phyloP scores from a whole-genome alignment of 2,797 vertebrate species.

The Decapterus maruadsi region DNA sequence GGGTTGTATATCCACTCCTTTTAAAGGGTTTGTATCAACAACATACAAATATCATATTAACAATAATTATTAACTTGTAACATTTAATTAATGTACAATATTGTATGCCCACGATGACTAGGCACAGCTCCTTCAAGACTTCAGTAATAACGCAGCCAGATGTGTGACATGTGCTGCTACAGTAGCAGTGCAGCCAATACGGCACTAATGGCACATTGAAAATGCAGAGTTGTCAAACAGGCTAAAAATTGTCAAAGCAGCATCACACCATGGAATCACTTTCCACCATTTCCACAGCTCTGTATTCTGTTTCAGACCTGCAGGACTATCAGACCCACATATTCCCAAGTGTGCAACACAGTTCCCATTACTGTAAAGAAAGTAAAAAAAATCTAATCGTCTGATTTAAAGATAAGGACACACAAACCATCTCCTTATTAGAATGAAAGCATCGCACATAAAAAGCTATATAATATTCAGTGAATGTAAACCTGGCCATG shows the following conservation, averaged over 20 bases:
- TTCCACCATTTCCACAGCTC: constrained; percentile 9
- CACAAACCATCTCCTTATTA: constrained; percentile 52
- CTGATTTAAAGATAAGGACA: constrained; percentile 37
- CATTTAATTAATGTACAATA: too few relatives aligned
- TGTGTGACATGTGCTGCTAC: background rate
- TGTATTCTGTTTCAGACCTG: constrained; percentile 20
- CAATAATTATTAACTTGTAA: too few relatives aligned
- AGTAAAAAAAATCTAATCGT: constrained; percentile 32
- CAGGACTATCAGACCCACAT: constrained; percentile 1
- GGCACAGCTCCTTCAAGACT: background rate
- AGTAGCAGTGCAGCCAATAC: constrained; percentile 8
- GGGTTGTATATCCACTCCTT: background rate
- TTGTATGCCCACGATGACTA: too few relatives aligned
- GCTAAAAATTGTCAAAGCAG: constrained; percentile 27
- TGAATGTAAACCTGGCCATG: constrained; percentile 29
- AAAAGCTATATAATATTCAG: constrained; percentile 50
- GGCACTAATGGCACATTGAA: constrained; percentile 26
- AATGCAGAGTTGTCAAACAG: constrained; percentile 30
- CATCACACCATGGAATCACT: constrained; percentile 26
- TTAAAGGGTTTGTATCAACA: background rate
- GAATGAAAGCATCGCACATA: constrained; percentile 43
- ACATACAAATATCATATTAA: background rate
- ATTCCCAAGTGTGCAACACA: constrained; percentile 29
- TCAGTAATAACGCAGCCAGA: constrained; percentile 30
- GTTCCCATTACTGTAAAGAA: constrained; percentile 22